These are phyloP conservation scores for Vulpes lagopus DNA, from an alignment of 2,113 vertebrate genomes.

Conservation along the genomic window DNA sequence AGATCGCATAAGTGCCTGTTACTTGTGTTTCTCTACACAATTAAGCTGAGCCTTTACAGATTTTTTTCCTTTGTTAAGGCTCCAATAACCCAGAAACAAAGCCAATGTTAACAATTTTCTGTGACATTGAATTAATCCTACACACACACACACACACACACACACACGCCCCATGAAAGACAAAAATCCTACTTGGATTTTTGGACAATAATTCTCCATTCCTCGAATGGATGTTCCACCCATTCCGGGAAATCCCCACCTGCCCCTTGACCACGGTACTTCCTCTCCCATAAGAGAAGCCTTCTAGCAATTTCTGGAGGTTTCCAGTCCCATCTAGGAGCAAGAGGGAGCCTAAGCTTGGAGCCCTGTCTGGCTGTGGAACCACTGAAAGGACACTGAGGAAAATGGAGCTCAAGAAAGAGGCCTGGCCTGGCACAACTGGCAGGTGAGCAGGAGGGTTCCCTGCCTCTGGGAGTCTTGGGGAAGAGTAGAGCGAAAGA, in stretches of 20 bases:
- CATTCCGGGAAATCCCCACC: too few relatives aligned
- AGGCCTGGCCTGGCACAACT: background rate
- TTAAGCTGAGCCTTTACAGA: conserved; percentile 78
- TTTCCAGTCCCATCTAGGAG: background rate
- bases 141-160: background rate
- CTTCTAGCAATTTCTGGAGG: background rate
- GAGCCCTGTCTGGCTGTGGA: background rate
- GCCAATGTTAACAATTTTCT: conserved; percentile 78
- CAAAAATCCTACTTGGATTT: background rate
- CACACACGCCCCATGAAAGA: background rate
- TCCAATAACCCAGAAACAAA: conserved; percentile 67
- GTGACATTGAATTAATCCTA: conserved; percentile 70
- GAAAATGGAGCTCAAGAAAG: background rate
- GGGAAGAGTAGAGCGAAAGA: background rate
- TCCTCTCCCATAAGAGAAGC: background rate
- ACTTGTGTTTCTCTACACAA: conserved; percentile 75
- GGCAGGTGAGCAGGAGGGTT: background rate
- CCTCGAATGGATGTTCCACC: background rate
- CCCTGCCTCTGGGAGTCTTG: background rate
- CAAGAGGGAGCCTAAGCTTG: fast-evolving
- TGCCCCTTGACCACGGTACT: background rate
- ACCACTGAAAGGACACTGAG: fast-evolving
- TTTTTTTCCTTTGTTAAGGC: conserved; percentile 66
- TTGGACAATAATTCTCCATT: background rate
- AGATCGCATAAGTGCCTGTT: conserved; percentile 72